phyloP scores from a whole-genome alignment of 2,113 vertebrate genomes.

The Morone chrysops region DNA sequence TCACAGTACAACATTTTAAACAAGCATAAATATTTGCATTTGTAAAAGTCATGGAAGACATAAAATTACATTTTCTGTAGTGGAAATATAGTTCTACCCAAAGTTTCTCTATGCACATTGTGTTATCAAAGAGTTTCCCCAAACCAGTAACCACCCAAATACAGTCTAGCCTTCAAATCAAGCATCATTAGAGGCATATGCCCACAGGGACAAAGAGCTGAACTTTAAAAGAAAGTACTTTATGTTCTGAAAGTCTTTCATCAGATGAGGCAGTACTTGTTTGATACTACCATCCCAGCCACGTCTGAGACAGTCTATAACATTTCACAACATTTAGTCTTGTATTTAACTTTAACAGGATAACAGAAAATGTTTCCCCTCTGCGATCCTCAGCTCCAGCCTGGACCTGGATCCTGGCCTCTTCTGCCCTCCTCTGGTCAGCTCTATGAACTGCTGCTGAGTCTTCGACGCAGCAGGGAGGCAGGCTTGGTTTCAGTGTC shows the following conservation, averaged over 20 bases:
- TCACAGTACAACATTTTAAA: not conserved
- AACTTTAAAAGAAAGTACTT: not conserved
- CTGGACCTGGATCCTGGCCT: not conserved
- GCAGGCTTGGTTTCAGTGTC: slow-evolving; percentile 74
- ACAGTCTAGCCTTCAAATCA: not conserved
- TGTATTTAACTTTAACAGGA: not conserved
- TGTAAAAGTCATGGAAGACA: slow-evolving; percentile 18
- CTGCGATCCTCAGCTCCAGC: not conserved
- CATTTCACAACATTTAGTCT: not conserved
- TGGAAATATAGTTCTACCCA: not conserved
- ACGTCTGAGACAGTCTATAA: not conserved
- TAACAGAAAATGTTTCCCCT: not conserved
- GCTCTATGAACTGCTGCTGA: slow-evolving; percentile 84
- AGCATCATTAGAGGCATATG: not conserved
- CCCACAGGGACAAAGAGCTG: not conserved
- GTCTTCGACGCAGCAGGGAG: slow-evolving; percentile 75
- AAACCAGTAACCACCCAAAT: not conserved
- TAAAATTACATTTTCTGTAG: not conserved
- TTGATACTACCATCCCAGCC: not conserved
- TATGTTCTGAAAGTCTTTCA: not conserved
- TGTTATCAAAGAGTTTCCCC: not conserved
- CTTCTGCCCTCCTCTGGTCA: not conserved
- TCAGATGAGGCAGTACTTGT: not conserved
- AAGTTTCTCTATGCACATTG: not conserved
- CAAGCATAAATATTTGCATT: not conserved